Evolutionary conservation across 2,888 invertebrate genomes (phyloP), one percentile per base, ranked within the genome.

Genomic region (Alsophila aescularia): DNA sequence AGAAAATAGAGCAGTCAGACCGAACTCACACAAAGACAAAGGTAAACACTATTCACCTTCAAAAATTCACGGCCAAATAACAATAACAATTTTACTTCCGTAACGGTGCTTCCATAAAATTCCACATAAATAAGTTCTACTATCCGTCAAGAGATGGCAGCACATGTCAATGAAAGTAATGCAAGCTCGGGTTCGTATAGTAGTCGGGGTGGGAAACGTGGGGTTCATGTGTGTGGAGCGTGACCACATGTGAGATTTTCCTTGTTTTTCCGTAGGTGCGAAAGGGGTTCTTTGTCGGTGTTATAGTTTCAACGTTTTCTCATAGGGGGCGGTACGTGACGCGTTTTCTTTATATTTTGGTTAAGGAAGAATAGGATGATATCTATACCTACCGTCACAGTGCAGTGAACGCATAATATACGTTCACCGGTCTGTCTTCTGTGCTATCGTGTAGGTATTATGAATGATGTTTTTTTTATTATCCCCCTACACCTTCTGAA

Each of bases 131-230:
- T n/a, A 50, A 58, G 52, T 68, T 77, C 67, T 2, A 57, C 87
- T 87, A 88, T 82, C 73, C 87, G 73, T 66, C 77, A 75, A 80
- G 66, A 90, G 90, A 87, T 90, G 90, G 90, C 83, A 66, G 81
- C 67, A 70, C 58, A 15, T 37, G 48, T 44, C 27, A 21, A 13
- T 16, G 27, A 42, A 29, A 42, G 29, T 48, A n/a, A 29, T 12
- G 35, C 45, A 51, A 45, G 49, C 49, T 6, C 41, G 63, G 57
- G 67, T 67, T 52, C 59, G 15, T 57, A 43, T 47, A 58, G 39
- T 58, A 51, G 39, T 54, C 55, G 55, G 62, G 76, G 77, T 67
- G 52, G 63, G 52, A 70, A 69, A 58, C 58, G 56, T 58, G 15
- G 57, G 18, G 43, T 70, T 78, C 82, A 82, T 65, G 79, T 65